These are phyloP conservation scores for Syritta pipiens DNA, from an alignment of 2,888 invertebrate species.

Conservation along the genomic window DNA sequence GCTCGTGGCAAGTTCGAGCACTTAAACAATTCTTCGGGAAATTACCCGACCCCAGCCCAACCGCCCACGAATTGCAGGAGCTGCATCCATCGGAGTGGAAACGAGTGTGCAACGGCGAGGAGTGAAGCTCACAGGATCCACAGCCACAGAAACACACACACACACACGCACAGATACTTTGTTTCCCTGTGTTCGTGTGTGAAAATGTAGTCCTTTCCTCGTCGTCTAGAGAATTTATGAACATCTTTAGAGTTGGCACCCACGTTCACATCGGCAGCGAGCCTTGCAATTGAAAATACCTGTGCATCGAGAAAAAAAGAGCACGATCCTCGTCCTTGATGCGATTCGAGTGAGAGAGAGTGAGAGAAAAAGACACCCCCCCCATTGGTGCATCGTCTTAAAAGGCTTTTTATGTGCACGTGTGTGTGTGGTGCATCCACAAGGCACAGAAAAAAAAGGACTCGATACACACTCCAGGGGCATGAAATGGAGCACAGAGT, in stretches of 20 bases:
- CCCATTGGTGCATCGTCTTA: conserved; percentile 53
- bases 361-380: not conserved
- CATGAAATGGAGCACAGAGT: conserved; percentile 11
- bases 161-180: too few relatives aligned
- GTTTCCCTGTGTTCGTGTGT: conserved; percentile 25
- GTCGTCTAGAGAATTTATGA: conserved; percentile 64
- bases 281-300: conserved; percentile 67
- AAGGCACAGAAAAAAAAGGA: conserved; percentile 42
- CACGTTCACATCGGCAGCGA: conserved; percentile 14
- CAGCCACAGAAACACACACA: too few relatives aligned
- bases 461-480: conserved; percentile 24
- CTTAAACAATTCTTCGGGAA: conserved; percentile 67
- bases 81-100: conserved; percentile 60
- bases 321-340: conserved; percentile 58
- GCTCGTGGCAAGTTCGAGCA: conserved; percentile 60
- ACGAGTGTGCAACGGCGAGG: conserved; percentile 12
- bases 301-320: conserved; percentile 15
- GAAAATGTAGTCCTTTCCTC: conserved; percentile 56
- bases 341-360: too few relatives aligned
- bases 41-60: conserved; percentile 48
- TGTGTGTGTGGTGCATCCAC: conserved; percentile 28
- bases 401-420: conserved; percentile 68
- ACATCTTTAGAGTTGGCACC: conserved; percentile 60
- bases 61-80: conserved; percentile 15
- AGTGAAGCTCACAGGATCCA: conserved; percentile 1